Evolutionary conservation across 2,888 invertebrate species (phyloP).

Genomic region (Eudemis profundana): DNA sequence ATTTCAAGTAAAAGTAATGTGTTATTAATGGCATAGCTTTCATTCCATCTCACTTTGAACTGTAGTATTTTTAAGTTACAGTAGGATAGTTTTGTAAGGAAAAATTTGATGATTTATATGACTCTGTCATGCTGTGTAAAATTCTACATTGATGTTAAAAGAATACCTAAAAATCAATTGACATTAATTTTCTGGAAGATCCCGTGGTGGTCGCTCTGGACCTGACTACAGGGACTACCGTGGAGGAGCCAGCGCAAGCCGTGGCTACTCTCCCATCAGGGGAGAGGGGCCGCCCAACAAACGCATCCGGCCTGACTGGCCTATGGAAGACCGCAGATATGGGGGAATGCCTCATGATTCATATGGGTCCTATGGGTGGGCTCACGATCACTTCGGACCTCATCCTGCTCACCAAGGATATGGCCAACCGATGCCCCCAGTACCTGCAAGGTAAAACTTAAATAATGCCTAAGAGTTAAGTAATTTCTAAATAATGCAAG

Average conservation of each 20-base stretch:
- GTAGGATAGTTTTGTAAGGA: no score
- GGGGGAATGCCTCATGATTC: slow-evolving; percentile 82
- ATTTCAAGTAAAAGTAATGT: no score
- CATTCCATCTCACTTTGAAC: no score
- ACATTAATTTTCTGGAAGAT: slow-evolving; percentile 57
- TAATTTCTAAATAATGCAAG: not conserved
- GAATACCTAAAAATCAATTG: not conserved
- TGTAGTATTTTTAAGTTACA: no score
- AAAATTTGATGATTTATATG: no score
- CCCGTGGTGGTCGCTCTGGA: slow-evolving; percentile 88
- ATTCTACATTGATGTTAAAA: not conserved
- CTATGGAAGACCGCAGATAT: slow-evolving; percentile 79
- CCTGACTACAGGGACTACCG: slow-evolving; percentile 93
- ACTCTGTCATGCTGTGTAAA: no score
- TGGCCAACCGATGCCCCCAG: slow-evolving; percentile 84
- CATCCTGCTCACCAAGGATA: slow-evolving; percentile 87
- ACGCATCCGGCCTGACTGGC: slow-evolving; percentile 91
- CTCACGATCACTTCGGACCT: slow-evolving; percentile 82
- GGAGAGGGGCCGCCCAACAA: slow-evolving; percentile 92
- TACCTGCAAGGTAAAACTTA: slow-evolving; percentile 80
- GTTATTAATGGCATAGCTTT: no score
- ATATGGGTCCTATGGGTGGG: slow-evolving; percentile 84
- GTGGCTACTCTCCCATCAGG: slow-evolving; percentile 91
- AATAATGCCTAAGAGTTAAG: no score
- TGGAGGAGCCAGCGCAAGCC: slow-evolving; percentile 87